Evolutionary conservation across 2,113 vertebrate species (phyloP).

Genomic region (Burhinus bistriatus): DNA sequence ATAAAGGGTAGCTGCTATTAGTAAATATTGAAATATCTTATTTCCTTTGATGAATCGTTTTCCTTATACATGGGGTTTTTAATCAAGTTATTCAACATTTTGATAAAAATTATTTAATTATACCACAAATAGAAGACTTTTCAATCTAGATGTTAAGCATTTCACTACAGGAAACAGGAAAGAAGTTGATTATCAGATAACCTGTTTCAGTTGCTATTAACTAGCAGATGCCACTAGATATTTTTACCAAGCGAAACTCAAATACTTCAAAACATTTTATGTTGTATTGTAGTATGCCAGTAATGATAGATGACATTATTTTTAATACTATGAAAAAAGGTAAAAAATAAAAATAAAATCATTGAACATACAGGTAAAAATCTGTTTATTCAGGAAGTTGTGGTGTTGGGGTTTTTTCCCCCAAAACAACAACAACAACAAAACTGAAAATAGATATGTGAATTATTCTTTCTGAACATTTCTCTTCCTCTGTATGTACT

Average conservation of each 20-base stretch:
- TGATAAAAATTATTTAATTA: not conserved
- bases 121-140: not conserved
- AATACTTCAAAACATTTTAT: not conserved
- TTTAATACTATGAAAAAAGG: not conserved
- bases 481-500: not conserved
- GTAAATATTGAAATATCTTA: not conserved
- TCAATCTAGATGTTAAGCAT: not conserved
- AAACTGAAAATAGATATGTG: not conserved
- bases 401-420: fast-evolving
- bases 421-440: not conserved
- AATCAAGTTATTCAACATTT: not conserved
- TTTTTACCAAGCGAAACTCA: not conserved
- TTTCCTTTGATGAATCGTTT: not conserved
- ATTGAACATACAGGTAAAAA: not conserved
- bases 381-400: not conserved
- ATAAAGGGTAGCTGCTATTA: not conserved
- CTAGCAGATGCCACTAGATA: not conserved
- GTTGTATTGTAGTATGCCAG: not conserved
- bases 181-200: not conserved
- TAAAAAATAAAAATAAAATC: not conserved
- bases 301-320: not conserved
- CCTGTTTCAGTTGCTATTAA: not conserved
- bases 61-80: not conserved
- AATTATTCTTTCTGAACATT: not conserved
- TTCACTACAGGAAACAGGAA: not conserved